Conservation (phyloP, 2,797 vertebrate species). For the Anabas testudineus region DNA sequence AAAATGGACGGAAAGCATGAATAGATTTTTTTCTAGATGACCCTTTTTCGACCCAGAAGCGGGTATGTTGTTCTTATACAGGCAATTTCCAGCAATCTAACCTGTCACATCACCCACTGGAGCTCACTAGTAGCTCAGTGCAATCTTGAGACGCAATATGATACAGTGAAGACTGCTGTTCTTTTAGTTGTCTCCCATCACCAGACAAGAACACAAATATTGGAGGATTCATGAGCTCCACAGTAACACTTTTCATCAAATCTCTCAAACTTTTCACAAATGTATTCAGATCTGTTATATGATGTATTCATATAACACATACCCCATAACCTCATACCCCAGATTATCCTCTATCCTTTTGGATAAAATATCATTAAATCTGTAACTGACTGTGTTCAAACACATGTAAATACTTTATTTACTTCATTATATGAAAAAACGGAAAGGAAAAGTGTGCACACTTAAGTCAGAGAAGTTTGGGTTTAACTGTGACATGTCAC, state of each 20-base stretch:
- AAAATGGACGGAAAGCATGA: slow-evolving; percentile 49
- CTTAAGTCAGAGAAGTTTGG: too few species aligned
- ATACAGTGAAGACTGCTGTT: slow-evolving; percentile 10
- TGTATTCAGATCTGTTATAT: too few species aligned
- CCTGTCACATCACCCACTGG: slow-evolving; percentile 37
- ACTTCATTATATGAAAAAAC: too few species aligned
- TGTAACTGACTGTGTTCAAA: not conserved
- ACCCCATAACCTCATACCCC: too few species aligned
- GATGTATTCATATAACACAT: too few species aligned
- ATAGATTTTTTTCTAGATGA: slow-evolving; percentile 43
- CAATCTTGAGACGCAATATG: slow-evolving; percentile 43
- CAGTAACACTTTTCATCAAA: too few species aligned
- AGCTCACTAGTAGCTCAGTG: slow-evolving; percentile 36
- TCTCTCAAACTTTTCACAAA: too few species aligned
- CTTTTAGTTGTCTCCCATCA: slow-evolving; percentile 1
- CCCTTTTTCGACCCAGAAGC: slow-evolving; percentile 29
- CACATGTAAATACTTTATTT: too few species aligned
- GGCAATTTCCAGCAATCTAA: slow-evolving; percentile 55
- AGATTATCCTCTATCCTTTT: too few species aligned
- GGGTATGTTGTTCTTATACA: slow-evolving; percentile 49
- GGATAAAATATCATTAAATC: not conserved
- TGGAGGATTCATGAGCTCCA: not conserved
- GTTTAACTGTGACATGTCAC: too few species aligned
- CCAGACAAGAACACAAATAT: slow-evolving; percentile 3
- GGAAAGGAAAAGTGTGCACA: too few species aligned